Evolutionary conservation across 2,888 invertebrate genomes (phyloP).

Genomic region (Callinectes sapidus): DNA sequence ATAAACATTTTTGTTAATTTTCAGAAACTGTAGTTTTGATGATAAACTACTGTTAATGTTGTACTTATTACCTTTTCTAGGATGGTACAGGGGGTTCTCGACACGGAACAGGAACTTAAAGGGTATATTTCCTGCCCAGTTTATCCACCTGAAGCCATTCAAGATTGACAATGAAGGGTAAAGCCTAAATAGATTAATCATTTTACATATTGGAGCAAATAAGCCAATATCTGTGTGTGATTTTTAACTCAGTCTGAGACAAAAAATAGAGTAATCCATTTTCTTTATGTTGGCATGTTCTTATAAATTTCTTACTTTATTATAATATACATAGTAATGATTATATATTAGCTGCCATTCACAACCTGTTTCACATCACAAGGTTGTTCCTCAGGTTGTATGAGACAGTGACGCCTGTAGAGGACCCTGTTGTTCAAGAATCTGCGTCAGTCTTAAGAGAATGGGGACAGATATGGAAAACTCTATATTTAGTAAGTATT

Average conservation of each 20-base stretch:
- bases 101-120: slow-evolving; percentile 83
- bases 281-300: background rate
- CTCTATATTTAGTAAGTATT: slow-evolving; percentile 86
- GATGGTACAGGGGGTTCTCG: slow-evolving; percentile 92
- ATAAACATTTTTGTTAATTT: background rate
- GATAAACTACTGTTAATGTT: background rate
- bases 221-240: background rate
- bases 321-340: background rate
- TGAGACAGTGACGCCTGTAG: slow-evolving; percentile 84
- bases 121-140: slow-evolving; percentile 88
- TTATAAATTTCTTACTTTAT: background rate
- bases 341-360: background rate
- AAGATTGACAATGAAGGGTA: slow-evolving; percentile 88
- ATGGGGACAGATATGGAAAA: slow-evolving; percentile 96
- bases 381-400: slow-evolving; percentile 77
- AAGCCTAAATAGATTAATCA: slow-evolving; percentile 67
- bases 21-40: background rate
- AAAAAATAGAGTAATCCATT: background rate
- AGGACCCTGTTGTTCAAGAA: slow-evolving; percentile 93
- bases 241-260: background rate
- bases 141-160: slow-evolving; percentile 86
- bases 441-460: slow-evolving; percentile 93
- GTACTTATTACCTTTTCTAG: slow-evolving; percentile 76
- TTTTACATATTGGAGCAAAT: background rate
- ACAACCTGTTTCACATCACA: background rate